Conservation (phyloP, 53 echinoderm and acorn worm genomes). For the Paracentrotus lividus region DNA sequence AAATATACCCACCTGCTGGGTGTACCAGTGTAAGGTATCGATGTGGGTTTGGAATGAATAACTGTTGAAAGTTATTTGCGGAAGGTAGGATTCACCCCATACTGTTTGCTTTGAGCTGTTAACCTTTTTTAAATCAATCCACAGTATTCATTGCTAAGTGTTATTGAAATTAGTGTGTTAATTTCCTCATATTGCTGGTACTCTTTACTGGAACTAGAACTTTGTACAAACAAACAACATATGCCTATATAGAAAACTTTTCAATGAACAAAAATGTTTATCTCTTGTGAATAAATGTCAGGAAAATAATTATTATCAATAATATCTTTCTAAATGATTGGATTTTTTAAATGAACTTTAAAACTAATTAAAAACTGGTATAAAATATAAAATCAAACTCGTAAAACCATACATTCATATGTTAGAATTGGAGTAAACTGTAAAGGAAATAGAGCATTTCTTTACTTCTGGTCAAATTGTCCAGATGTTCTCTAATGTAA, state of each 20-base stretch:
- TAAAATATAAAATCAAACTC: too few species aligned
- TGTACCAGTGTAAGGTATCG: background rate
- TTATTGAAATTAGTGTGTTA: background rate
- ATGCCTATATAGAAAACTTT: background rate
- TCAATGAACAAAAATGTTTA: background rate
- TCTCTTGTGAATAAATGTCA: too few species aligned
- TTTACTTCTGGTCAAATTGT: too few species aligned
- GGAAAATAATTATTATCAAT: too few species aligned
- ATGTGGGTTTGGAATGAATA: constrained; percentile 17
- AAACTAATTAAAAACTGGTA: too few species aligned
- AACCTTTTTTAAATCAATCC: constrained; percentile 20
- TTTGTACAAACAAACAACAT: background rate
- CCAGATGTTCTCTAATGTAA: too few species aligned
- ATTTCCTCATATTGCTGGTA: background rate
- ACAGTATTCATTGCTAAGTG: background rate
- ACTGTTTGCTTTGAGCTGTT: background rate
- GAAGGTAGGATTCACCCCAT: constrained; percentile 29
- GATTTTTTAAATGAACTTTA: too few species aligned
- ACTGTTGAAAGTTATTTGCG: constrained; percentile 8
- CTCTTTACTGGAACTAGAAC: constrained; percentile 7
- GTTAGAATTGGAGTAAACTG: too few species aligned
- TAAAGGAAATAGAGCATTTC: too few species aligned
- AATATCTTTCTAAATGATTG: too few species aligned
- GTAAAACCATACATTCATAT: too few species aligned
- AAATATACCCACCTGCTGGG: constrained; percentile 7